Percentiles rank a stretch among this genome's conserved stretches.
These are phyloP conservation scores for Collichthys lucidus DNA, from an alignment of 2,113 vertebrate species.

Conservation along the genomic window DNA sequence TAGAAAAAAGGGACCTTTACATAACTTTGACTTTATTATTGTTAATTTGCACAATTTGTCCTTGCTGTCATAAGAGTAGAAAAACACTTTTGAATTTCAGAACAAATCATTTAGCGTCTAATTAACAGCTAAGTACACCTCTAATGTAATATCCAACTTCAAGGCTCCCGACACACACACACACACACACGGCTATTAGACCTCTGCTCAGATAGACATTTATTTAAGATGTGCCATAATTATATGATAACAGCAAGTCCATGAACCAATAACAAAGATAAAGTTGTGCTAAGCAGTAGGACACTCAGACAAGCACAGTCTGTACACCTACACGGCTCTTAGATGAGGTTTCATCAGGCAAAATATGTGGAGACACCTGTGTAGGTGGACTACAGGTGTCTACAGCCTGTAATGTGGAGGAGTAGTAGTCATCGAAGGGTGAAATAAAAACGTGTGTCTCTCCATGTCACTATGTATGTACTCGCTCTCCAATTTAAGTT, in stretches of 20 bases:
- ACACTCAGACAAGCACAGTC: background rate
- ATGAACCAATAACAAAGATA: background rate
- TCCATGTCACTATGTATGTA: background rate
- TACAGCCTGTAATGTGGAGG: background rate
- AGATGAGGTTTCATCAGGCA: background rate
- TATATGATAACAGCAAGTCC: no score
- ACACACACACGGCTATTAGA: background rate
- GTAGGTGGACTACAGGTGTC: background rate
- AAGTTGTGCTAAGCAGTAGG: background rate
- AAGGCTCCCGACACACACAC: background rate
- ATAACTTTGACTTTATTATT: no score
- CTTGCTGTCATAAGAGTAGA: background rate
- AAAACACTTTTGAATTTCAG: background rate
- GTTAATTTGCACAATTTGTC: background rate
- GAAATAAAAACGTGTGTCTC: background rate
- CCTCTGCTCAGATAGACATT: background rate
- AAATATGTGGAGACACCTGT: background rate
- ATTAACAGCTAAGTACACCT: background rate
- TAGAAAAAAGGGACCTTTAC: no score
- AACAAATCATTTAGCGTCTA: background rate
- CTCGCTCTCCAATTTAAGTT: background rate
- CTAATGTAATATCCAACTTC: background rate
- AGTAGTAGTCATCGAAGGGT: background rate
- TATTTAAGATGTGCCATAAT: background rate
- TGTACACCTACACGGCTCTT: background rate